A percentile compares a stretch with the other conserved stretches of the same genome.
Evolutionary conservation across 2,113 vertebrate species (phyloP).

Genomic region (Oreochromis tanganicae): DNA sequence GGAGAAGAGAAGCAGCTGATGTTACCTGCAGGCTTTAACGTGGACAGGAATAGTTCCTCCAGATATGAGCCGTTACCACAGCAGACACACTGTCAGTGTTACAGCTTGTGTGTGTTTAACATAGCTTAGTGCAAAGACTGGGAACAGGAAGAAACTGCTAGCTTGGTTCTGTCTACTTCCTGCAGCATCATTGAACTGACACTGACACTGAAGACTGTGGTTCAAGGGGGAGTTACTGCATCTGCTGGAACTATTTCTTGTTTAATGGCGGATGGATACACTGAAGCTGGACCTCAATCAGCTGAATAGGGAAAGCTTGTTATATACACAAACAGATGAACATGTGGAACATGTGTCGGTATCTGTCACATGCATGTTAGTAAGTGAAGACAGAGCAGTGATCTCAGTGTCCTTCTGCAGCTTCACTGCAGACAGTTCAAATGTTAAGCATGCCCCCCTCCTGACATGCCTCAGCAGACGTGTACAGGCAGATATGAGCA

Average conservation of each 20-base stretch:
- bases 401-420: background rate
- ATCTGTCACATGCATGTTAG: background rate
- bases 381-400: background rate
- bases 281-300: background rate
- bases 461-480: background rate
- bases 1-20: background rate
- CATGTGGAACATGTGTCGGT: background rate
- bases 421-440: background rate
- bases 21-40: background rate
- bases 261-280: accelerated
- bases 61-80: background rate
- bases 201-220: background rate
- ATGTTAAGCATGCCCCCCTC: background rate
- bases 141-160: background rate
- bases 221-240: background rate
- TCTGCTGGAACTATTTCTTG: background rate
- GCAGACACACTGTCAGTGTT: accelerated
- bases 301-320: background rate
- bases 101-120: background rate
- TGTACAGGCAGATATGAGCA: background rate
- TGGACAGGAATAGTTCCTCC: background rate
- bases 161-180: background rate
- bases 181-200: background rate
- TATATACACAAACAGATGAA: background rate
- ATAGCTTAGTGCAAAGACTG: background rate